These are phyloP conservation scores for Ibidorhyncha struthersii DNA, from an alignment of 2,113 vertebrate species.

Conservation along the genomic window DNA sequence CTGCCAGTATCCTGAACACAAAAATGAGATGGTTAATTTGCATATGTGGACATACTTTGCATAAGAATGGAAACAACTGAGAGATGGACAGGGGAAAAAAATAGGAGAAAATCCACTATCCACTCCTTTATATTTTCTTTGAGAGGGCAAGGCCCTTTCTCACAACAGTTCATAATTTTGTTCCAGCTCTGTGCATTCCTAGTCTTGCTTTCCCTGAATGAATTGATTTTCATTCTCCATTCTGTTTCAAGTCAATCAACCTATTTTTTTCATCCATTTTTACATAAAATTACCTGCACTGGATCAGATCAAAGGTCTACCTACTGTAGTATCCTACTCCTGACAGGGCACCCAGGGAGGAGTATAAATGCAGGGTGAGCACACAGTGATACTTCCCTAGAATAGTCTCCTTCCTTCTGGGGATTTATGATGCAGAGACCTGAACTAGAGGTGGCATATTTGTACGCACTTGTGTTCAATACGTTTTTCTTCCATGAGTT, in stretches of 20 bases:
- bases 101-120: not conserved
- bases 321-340: not conserved
- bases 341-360: not conserved
- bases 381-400: not conserved
- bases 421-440: not conserved
- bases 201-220: not conserved
- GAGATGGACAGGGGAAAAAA: not conserved
- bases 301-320: not conserved
- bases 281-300: not conserved
- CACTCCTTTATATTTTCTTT: not conserved
- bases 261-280: not conserved
- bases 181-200: not conserved
- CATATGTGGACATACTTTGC: not conserved
- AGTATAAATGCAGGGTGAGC: not conserved
- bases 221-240: constrained; percentile 1
- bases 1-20: not conserved
- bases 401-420: not conserved
- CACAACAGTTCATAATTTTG: not conserved
- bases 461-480: not conserved
- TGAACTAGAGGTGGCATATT: not conserved
- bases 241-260: constrained; percentile 10
- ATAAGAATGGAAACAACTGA: not conserved
- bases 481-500: not conserved
- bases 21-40: not conserved
- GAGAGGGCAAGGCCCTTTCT: not conserved